Base-by-base conservation (phyloP, 2,888 invertebrate species). In the Erpobdella octoculata region DNA sequence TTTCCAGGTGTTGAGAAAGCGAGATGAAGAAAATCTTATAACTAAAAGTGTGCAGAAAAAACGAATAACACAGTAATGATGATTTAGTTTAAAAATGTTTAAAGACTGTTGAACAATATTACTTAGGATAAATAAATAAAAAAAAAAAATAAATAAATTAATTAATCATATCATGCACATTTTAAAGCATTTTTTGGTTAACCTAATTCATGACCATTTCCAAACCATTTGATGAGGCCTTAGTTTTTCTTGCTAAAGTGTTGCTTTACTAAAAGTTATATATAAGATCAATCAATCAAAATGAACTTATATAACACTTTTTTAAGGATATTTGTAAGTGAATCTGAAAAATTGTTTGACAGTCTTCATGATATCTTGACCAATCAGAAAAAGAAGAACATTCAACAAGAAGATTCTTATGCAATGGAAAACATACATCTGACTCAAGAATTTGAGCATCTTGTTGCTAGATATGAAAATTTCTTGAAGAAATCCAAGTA, bases 1-100 rank as follows among this genome's bases (percentile, higher is more conserved):
- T 80, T 92, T 91, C 80, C 90, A 91, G 79, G 82, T 82, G 36
- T 82, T 94, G 62, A 91, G 90, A 83, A 90, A 90, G 79, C 87
- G 92, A 1, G 92, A 93, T 81, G 91, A 92, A 76, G 93, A 94
- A 73, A 84, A 84, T 75, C 80, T 80, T 12, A 80, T 83, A 68
- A 83, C 82, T 5, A 83, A 83, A 72, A 82, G 83, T n/a, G 81
- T 82, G 71, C 83, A 83, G 76, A 83, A 83, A 74, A 73, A 83
- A 21, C 83, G 82, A 75, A 82, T 83, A 41, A 83, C 83, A 5
- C 77, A 80, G 81, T 81, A 71, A 61, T 38, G 61, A 8, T 37
- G 21, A 31, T 46, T 31, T 68, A 28, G 41, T 31, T 33, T 8
- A 33, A 1, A 8, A 28, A 31, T 12, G n/a, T n/a, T n/a, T n/a